phyloP scores from a whole-genome alignment of 2,797 vertebrate species.

The Scyliorhinus canicula region DNA sequence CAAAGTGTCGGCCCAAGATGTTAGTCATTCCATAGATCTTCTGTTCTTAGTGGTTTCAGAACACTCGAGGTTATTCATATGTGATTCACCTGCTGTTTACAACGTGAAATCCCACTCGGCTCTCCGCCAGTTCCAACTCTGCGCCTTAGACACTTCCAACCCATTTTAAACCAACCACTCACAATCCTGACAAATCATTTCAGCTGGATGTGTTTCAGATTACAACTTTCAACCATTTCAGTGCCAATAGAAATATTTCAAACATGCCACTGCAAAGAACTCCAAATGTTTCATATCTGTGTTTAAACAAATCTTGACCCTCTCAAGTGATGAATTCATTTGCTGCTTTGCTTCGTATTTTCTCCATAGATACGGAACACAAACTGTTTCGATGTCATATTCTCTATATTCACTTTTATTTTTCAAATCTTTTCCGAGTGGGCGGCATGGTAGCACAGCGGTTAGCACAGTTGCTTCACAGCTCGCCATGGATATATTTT shows the following conservation, averaged over 20 bases:
- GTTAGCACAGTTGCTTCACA: no score
- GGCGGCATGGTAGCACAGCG: no score
- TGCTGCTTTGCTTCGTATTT: neutral
- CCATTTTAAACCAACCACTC: slow-evolving; percentile 19
- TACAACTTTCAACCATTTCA: slow-evolving; percentile 21
- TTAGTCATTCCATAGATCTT: slow-evolving; percentile 18
- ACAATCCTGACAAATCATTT: slow-evolving; percentile 33
- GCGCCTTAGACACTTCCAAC: neutral
- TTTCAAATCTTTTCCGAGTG: neutral
- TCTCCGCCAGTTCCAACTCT: neutral
- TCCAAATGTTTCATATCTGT: neutral
- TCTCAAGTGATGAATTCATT: neutral
- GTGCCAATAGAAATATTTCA: slow-evolving; percentile 29
- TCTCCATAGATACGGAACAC: neutral
- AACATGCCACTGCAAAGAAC: neutral
- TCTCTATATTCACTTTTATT: neutral
- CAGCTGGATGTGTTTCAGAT: slow-evolving; percentile 11
- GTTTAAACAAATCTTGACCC: neutral
- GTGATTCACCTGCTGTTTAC: slow-evolving; percentile 9
- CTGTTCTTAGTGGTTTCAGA: neutral
- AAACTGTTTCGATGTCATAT: neutral
- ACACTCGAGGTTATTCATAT: neutral
- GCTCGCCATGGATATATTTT: no score
- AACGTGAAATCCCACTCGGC: neutral
- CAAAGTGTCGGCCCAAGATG: neutral